Conservation (phyloP, 2,113 vertebrate species). For the Urocolius indicus region DNA sequence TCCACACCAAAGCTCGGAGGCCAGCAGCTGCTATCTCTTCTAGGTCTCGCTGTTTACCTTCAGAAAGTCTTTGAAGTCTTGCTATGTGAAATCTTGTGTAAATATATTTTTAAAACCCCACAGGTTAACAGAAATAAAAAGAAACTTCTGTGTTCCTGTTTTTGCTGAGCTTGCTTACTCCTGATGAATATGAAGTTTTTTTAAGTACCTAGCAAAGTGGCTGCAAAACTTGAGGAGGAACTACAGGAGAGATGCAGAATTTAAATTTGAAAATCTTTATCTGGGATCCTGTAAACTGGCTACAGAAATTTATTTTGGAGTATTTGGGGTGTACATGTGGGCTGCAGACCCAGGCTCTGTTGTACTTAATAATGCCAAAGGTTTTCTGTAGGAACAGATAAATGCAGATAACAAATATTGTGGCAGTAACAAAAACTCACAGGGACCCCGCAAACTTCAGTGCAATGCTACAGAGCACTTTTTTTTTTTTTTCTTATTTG, state of each 20-base stretch:
- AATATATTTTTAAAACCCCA: background rate
- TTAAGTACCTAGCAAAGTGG: background rate
- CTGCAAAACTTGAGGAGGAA: background rate
- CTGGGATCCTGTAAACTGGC: background rate
- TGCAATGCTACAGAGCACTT: background rate
- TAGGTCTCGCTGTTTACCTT: constrained; percentile 43
- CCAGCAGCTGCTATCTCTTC: background rate
- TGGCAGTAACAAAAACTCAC: background rate
- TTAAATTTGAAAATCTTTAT: background rate
- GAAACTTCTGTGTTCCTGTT: background rate
- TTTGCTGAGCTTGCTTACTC: background rate
- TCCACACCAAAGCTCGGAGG: background rate
- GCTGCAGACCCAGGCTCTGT: background rate
- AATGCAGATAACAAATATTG: background rate
- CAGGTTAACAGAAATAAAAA: background rate
- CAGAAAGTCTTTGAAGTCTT: constrained; percentile 32
- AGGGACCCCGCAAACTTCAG: background rate
- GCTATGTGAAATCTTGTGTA: constrained; percentile 5
- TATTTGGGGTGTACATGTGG: background rate
- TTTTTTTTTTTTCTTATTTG: background rate
- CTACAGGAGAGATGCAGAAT: background rate
- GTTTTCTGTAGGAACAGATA: background rate
- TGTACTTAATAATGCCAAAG: background rate
- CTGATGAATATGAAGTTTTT: background rate
- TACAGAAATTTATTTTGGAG: background rate